Percentiles rank a stretch among this genome's conserved stretches.
These are phyloP conservation scores for Sceloporus tristichus DNA, from an alignment of 2,113 vertebrate species.

Conservation along the genomic window DNA sequence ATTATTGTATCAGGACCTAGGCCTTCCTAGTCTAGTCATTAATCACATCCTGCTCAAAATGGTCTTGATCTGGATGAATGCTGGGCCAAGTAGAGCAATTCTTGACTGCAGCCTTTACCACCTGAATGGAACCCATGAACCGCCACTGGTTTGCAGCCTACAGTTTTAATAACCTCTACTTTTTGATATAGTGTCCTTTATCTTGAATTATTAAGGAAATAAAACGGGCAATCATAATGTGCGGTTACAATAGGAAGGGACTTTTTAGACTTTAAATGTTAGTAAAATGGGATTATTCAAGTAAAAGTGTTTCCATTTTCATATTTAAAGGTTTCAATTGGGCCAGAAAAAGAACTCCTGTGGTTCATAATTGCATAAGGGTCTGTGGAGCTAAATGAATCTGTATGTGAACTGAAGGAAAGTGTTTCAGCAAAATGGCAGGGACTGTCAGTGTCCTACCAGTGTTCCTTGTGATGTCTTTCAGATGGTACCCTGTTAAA, in stretches of 20 bases:
- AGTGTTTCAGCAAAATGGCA: neutral
- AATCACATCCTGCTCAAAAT: neutral
- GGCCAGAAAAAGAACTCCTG: neutral
- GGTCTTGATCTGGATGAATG: neutral
- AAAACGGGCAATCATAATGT: neutral
- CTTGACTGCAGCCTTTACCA: neutral
- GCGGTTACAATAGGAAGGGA: neutral
- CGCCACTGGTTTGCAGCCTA: neutral
- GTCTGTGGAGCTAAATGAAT: neutral
- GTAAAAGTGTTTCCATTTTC: neutral
- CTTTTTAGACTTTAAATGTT: neutral
- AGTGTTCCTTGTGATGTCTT: neutral
- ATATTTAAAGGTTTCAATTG: neutral
- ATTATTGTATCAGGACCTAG: too few species aligned
- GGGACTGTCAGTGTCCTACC: neutral
- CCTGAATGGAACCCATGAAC: neutral
- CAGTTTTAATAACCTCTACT: neutral
- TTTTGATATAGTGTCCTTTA: neutral
- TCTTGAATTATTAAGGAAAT: too few species aligned
- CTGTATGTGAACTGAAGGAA: neutral
- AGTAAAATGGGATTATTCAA: neutral
- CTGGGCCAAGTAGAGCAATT: neutral
- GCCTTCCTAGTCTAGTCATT: too few species aligned
- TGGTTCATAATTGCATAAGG: neutral
- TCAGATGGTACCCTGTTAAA: neutral